A percentile compares a stretch with the other conserved stretches of the same genome.
Conservation (phyloP, 2,888 invertebrate genomes). For the Agrochola circellaris region DNA sequence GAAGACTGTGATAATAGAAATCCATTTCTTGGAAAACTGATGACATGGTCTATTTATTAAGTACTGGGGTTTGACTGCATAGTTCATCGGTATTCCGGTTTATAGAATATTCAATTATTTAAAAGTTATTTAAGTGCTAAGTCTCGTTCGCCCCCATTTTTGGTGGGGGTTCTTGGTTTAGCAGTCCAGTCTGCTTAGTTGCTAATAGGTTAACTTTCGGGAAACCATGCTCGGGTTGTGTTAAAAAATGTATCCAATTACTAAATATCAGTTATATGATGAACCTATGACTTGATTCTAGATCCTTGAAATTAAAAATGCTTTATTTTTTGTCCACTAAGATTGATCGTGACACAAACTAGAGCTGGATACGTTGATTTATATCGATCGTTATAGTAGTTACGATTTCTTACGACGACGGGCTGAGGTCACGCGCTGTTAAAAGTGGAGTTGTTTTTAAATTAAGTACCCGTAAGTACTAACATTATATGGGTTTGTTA, state of each 20-base stretch:
- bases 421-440: conserved; percentile 46
- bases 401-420: conserved; percentile 12
- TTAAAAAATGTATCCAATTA: not conserved
- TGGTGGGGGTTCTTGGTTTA: not conserved
- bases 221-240: not conserved
- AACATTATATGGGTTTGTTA: conserved; percentile 11
- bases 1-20: conserved; percentile 16
- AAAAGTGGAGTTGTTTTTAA: conserved; percentile 52
- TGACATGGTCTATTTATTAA: conserved; percentile 7
- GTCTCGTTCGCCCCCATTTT: too few species aligned
- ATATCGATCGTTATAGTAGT: conserved; percentile 42
- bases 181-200: not conserved
- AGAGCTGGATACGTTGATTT: conserved; percentile 56
- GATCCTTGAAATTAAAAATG: conserved; percentile 36
- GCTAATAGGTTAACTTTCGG: not conserved
- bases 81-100: not conserved
- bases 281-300: not conserved
- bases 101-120: not conserved
- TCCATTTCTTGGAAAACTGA: conserved; percentile 34
- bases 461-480: not conserved
- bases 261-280: not conserved
- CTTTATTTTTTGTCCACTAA: conserved; percentile 50
- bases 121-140: not conserved
- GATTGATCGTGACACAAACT: conserved; percentile 57
- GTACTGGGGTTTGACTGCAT: conserved; percentile 2